Evolutionary conservation across 2,888 invertebrate species (phyloP), one percentile per base, ranked within the genome.

Genomic region (Drosophila peninsularis): DNA sequence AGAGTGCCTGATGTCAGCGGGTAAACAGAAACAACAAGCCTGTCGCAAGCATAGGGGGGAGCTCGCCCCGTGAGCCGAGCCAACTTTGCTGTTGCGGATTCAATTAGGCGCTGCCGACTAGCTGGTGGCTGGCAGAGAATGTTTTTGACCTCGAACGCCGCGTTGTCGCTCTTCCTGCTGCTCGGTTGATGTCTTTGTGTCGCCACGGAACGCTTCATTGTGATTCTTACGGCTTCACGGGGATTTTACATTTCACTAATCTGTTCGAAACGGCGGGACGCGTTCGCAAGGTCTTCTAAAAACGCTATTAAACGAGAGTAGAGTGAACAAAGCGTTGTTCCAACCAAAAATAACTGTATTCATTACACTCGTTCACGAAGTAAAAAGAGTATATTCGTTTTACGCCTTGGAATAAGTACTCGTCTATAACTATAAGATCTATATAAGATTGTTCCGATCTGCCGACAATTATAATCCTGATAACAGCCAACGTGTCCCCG

Each of bases 161-260:
- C 65, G 72, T 64, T 70, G 62, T 57, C 58, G 57, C 67, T 65
- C 50, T 13, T 49, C 72, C 60, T 67, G 70, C 74, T 71, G 78
- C 39, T 62, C 55, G 44, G 44, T 62, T 62, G 65, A 67, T 78
- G 78, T 75, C 82, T 82, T 75, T 78, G 73, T 68, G 64, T 53
- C 57, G 55, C 60, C 69, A 74, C 57, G 71, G 61, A 67, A 68
- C 68, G 66, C 63, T 70, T 86, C 67, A 83, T 77, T 75, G 78
- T 79, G 84, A 88, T 81, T 83, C 73, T 71, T 88, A 83, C 81
- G 84, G 87, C 84, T 85, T 87, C 84, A 84, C 76, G 72, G 78
- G 73, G 89, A 80, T 74, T 84, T 84, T 83, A 66, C 74, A 73
- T 78, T 84, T 84, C 76, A 86, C 80, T 78, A 80, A 82, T 78